Percentiles rank a stretch among this genome's conserved stretches.
Evolutionary conservation across 1,140 invertebrate genomes (phyloP).

Genomic region (Chrysomallon squamiferum): DNA sequence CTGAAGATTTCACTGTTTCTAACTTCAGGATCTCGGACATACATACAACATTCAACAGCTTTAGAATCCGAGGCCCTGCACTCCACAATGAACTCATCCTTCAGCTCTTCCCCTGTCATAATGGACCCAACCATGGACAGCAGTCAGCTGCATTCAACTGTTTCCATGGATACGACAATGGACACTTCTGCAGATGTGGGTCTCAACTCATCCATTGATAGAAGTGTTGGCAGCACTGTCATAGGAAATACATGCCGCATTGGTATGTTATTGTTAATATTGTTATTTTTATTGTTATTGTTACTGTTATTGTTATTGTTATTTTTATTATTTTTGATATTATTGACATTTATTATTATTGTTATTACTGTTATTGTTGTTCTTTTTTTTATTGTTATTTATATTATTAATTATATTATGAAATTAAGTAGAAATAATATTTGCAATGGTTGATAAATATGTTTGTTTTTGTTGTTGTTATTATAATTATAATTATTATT

Average conservation of each 20-base stretch:
- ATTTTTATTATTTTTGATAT: too few relatives aligned
- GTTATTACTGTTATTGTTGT: too few relatives aligned
- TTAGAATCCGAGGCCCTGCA: slow-evolving; percentile 23
- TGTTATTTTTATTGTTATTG: background rate
- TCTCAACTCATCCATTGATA: slow-evolving; percentile 13
- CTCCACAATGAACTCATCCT: slow-evolving; percentile 27
- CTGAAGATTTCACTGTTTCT: too few relatives aligned
- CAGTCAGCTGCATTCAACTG: slow-evolving; percentile 14
- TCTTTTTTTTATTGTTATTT: too few relatives aligned
- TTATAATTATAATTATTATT: too few relatives aligned
- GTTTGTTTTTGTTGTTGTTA: too few relatives aligned
- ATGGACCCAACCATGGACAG: slow-evolving; percentile 25
- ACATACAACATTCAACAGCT: background rate
- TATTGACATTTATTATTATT: too few relatives aligned
- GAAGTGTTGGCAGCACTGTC: slow-evolving; percentile 4
- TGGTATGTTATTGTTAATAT: too few relatives aligned
- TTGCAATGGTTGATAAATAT: too few relatives aligned
- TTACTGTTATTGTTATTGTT: background rate
- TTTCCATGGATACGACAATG: slow-evolving; percentile 13
- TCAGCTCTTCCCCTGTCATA: slow-evolving; percentile 4
- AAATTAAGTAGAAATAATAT: too few relatives aligned
- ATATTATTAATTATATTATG: too few relatives aligned
- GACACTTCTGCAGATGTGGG: slow-evolving; percentile 11
- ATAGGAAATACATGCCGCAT: background rate
- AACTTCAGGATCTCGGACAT: too few relatives aligned